phyloP scores from a whole-genome alignment of 2,888 invertebrate genomes.

The Frankliniella fusca region DNA sequence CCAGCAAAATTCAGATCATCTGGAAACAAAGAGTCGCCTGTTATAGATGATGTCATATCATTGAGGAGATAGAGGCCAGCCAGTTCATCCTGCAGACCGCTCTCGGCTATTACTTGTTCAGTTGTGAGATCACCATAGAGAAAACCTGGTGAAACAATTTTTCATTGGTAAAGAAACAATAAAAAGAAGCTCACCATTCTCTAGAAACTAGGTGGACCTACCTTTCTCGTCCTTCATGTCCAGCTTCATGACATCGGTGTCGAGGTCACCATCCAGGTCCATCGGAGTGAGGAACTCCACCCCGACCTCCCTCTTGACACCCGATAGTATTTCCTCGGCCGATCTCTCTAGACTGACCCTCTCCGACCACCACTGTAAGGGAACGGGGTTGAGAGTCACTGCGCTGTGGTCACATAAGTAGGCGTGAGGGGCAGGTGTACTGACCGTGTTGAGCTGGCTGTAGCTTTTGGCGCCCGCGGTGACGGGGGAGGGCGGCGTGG shows the following conservation, averaged over 20 bases:
- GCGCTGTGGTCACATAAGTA: neutral
- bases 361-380: slow-evolving; percentile 3
- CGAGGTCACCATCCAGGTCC: slow-evolving; percentile 29
- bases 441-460: slow-evolving; percentile 29
- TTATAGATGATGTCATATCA: slow-evolving; percentile 41
- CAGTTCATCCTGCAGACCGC: neutral
- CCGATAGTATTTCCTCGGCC: slow-evolving; percentile 58
- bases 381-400: slow-evolving; percentile 2
- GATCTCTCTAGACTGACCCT: slow-evolving; percentile 51
- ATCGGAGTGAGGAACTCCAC: slow-evolving; percentile 51
- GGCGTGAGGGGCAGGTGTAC: neutral
- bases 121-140: neutral
- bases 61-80: neutral
- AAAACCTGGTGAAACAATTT: neutral
- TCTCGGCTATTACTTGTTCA: neutral
- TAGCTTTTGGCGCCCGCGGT: neutral
- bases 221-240: neutral
- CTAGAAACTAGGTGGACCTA: neutral
- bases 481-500: slow-evolving; percentile 28
- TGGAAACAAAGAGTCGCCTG: slow-evolving; percentile 52
- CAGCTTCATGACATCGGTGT: slow-evolving; percentile 1
- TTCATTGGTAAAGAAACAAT: neutral
- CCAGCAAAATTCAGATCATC: slow-evolving; percentile 53
- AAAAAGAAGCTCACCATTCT: neutral
- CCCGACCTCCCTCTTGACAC: slow-evolving; percentile 57